These are phyloP conservation scores for Aphodius sticticus DNA, from an alignment of 2,888 invertebrate genomes.

Conservation along the genomic window DNA sequence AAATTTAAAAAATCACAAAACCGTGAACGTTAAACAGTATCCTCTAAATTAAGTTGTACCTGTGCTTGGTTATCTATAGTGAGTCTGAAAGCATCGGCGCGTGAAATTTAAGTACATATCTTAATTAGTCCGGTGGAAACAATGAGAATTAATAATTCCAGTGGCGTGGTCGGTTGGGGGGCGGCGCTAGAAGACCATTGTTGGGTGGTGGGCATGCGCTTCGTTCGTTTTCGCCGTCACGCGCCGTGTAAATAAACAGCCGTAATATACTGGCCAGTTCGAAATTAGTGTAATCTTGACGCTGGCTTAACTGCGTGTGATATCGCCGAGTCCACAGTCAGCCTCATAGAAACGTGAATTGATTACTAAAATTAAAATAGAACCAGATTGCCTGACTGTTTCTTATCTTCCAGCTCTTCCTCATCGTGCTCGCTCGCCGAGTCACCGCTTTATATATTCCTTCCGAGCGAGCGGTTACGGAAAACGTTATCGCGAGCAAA, in stretches of 20 bases:
- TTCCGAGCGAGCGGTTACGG: background rate
- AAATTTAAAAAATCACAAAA: background rate
- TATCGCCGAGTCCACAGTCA: conserved; percentile 50
- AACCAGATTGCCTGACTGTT: conserved; percentile 32
- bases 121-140: conserved; percentile 17
- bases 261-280: conserved; percentile 28
- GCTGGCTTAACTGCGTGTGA: conserved; percentile 50
- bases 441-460: conserved; percentile 11
- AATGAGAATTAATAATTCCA: conserved; percentile 26
- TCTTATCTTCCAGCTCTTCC: conserved; percentile 15
- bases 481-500: conserved; percentile 4
- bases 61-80: conserved; percentile 4
- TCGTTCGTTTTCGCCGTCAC: background rate
- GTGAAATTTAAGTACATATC: conserved; percentile 15
- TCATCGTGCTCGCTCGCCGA: background rate
- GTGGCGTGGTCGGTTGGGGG: conserved; percentile 8
- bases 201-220: conserved; percentile 7
- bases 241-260: conserved; percentile 27
- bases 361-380: conserved; percentile 50
- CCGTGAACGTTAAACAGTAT: background rate
- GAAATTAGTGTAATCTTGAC: conserved; percentile 44
- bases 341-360: conserved; percentile 53
- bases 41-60: conserved; percentile 13
- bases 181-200: background rate
- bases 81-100: conserved; percentile 7